Conservation (phyloP, 2,888 invertebrate species). For the Galerucella calmariensis region DNA sequence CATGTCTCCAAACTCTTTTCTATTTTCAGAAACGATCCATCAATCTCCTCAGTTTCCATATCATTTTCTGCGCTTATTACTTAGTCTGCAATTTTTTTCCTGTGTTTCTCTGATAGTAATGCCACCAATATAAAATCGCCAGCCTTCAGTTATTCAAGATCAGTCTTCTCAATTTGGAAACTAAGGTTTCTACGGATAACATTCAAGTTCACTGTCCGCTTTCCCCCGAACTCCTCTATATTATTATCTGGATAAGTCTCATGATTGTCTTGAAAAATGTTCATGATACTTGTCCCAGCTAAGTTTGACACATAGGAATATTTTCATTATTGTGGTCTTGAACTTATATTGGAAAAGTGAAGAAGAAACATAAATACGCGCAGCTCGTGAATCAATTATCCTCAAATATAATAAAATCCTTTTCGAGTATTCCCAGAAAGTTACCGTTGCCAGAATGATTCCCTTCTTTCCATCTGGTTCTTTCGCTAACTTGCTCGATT, state of each 20-base stretch:
- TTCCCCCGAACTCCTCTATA: too few relatives aligned
- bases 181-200: background rate
- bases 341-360: too few relatives aligned
- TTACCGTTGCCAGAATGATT: conserved; percentile 27
- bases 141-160: background rate
- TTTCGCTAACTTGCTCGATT: conserved; percentile 38
- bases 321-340: too few relatives aligned
- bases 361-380: background rate
- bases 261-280: too few relatives aligned
- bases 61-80: too few relatives aligned
- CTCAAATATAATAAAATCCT: conserved; percentile 31
- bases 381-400: conserved; percentile 28
- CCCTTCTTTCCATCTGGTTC: conserved; percentile 28
- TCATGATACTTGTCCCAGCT: too few relatives aligned
- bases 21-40: background rate
- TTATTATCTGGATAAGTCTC: too few relatives aligned
- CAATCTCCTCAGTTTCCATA: background rate
- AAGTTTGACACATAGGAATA: too few relatives aligned
- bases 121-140: background rate
- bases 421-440: conserved; percentile 24
- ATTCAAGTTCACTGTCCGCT: background rate
- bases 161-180: background rate
- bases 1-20: too few relatives aligned
- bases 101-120: background rate
- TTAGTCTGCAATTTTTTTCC: too few relatives aligned